phyloP scores from a whole-genome alignment of 2,113 vertebrate species.

The Hemiprocne comata region DNA sequence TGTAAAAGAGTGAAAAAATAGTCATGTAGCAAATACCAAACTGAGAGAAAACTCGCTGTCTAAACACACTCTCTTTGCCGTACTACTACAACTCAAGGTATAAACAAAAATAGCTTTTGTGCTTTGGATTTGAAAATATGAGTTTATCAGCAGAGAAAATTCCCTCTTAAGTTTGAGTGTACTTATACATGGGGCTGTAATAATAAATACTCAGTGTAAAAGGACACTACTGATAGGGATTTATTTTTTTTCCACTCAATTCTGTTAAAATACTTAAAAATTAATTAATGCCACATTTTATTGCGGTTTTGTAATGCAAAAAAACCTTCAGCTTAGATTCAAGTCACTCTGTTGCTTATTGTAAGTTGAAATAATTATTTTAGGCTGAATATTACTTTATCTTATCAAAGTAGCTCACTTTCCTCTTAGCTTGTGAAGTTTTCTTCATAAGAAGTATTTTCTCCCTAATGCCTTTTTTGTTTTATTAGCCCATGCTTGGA shows the following conservation, averaged over 20 bases:
- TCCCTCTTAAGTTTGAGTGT: background rate
- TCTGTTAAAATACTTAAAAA: background rate
- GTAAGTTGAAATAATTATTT: background rate
- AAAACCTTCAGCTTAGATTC: background rate
- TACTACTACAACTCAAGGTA: background rate
- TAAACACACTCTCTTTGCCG: background rate
- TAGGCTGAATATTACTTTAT: background rate
- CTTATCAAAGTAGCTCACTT: background rate
- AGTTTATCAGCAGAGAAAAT: background rate
- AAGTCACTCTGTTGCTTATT: background rate
- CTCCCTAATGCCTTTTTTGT: conserved; percentile 12
- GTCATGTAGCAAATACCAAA: background rate
- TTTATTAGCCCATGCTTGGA: conserved; percentile 42
- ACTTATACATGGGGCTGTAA: background rate
- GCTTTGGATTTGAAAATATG: background rate
- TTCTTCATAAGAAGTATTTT: background rate
- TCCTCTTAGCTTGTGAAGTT: background rate
- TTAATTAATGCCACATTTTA: background rate
- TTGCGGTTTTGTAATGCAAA: background rate
- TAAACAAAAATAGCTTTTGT: background rate
- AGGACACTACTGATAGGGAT: background rate
- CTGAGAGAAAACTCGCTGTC: background rate
- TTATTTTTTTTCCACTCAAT: background rate
- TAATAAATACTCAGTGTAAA: background rate
- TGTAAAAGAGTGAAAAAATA: background rate